Conservation (phyloP, 2,113 vertebrate species). For the Rutilus rutilus region DNA sequence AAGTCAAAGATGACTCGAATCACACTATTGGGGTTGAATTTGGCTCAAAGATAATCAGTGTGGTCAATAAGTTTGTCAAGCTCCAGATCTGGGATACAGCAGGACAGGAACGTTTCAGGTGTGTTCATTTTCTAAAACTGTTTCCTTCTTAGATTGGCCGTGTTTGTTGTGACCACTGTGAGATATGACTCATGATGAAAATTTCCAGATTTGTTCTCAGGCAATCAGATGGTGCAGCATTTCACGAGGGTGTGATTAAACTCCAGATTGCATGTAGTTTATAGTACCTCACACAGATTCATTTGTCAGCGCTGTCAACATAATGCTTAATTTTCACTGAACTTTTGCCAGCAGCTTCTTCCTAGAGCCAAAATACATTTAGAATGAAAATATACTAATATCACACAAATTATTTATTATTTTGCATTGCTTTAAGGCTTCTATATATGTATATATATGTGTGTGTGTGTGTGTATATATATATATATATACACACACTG, state of each 20-base stretch:
- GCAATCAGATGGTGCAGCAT: conserved; percentile 16
- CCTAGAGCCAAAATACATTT: conserved; percentile 1
- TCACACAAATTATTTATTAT: background rate
- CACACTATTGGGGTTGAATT: conserved; percentile 95
- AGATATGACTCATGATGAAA: background rate
- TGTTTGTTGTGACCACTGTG: background rate
- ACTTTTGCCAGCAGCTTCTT: conserved; percentile 8
- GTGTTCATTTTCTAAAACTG: background rate
- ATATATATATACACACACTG: no score
- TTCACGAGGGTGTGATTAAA: background rate
- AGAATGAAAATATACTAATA: background rate
- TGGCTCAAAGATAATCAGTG: conserved; percentile 90
- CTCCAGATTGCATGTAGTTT: conserved; percentile 13
- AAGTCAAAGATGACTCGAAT: conserved; percentile 94
- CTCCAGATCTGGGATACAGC: conserved; percentile 96
- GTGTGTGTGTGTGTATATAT: no score
- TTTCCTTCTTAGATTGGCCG: background rate
- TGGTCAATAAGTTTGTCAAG: conserved; percentile 91
- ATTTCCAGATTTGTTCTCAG: background rate
- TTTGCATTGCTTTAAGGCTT: background rate
- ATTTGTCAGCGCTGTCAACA: conserved; percentile 11
- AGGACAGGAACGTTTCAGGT: conserved; percentile 93
- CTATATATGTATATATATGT: no score
- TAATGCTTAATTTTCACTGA: background rate
- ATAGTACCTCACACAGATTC: conserved; percentile 3